Percentiles rank a stretch among this genome's conserved stretches.
Conservation (phyloP, 2,113 vertebrate species). For the Capricornis sumatraensis region DNA sequence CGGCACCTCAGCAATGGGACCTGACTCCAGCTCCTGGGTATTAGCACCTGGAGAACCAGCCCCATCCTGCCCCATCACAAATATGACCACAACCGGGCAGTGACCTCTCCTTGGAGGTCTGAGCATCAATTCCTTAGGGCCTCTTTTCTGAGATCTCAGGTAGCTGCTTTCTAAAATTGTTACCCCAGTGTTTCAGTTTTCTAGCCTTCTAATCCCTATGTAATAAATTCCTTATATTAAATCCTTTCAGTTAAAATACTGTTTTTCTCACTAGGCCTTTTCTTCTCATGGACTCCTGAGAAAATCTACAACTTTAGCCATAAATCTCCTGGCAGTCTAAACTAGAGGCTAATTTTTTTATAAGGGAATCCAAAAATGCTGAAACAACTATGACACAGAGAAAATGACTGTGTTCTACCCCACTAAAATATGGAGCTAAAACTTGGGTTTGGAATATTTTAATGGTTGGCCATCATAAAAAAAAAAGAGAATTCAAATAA, state of each 20-base stretch:
- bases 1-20: accelerated
- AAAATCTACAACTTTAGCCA: not conserved
- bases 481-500: not conserved
- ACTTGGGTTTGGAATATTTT: not conserved
- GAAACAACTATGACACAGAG: too few relatives aligned
- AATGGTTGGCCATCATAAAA: not conserved
- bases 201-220: not conserved
- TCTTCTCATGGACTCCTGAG: not conserved
- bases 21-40: not conserved
- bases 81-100: not conserved
- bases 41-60: not conserved
- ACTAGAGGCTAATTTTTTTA: too few relatives aligned
- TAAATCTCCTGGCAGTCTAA: too few relatives aligned
- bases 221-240: not conserved
- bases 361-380: too few relatives aligned
- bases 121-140: not conserved
- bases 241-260: not conserved
- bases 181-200: not conserved
- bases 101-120: not conserved
- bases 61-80: not conserved
- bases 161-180: not conserved
- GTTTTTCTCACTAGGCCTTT: not conserved
- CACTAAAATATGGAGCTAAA: too few relatives aligned
- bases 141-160: not conserved
- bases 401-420: too few relatives aligned